Evolutionary conservation across 2,113 vertebrate species (phyloP), one percentile per base, ranked within the genome.

Genomic region (Melanocharis versteri): DNA sequence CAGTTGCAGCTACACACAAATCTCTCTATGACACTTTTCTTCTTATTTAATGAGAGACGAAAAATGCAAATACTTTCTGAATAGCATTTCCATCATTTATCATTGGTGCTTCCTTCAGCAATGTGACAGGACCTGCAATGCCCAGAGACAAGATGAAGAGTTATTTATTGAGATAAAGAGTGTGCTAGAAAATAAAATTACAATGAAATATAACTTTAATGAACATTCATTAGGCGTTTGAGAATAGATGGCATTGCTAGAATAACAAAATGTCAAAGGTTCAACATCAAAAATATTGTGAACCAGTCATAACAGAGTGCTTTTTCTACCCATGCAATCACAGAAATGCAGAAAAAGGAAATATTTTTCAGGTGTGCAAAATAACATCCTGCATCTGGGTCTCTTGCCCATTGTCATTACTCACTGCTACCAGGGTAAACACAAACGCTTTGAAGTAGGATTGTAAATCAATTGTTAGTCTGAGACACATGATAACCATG

Each of bases 21-120:
- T 93, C 15, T 70, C 61, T 83, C 70, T 10, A 9, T 33, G 4
- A 72, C 30, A 33, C 3, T 93, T 88, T 88, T 83, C 23, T 66
- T 83, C 78, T 48, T 91, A 78, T 28, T 69, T 90, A 96, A 91
- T 77, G 71, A 91, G 82, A 93, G 28, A 24, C 76, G 73, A 94
- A 93, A 94, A 64, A 86, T 80, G 30, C 30, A 87, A 95, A 89
- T 82, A 69, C 75, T 94, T 75, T 62, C 44, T 62, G 19, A 26
- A 26, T 79, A 53, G 6, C 20, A 83, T 77, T 94, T 71, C 68
- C 58, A 75, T 90, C 28, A 82, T 82, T 70, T 65, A 48, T 93
- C 51, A 73, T 27, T 42, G 72, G 8, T 57, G 19, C 20, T 75
- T 73, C 62, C 91, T 82, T 85, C 65, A 54, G 62, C 33, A 87